phyloP scores from a whole-genome alignment of 2,113 vertebrate genomes.

The Siniperca chuatsi region DNA sequence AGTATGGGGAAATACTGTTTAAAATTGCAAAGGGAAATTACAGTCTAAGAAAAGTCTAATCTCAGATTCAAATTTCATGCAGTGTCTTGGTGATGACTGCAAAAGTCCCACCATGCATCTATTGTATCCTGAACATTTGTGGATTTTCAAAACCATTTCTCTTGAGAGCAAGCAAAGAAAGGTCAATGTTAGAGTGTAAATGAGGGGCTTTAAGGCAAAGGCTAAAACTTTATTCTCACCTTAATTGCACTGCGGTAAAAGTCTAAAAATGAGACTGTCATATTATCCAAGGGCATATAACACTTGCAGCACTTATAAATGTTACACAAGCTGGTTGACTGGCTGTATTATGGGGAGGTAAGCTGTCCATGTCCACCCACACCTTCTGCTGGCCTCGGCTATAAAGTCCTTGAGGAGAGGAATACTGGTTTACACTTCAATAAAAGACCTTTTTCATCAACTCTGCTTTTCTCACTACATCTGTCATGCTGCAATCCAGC shows the following conservation, averaged over 20 bases:
- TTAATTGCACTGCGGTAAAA: constrained; percentile 52
- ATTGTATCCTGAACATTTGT: neutral
- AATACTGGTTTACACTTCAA: constrained; percentile 66
- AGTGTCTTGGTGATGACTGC: neutral
- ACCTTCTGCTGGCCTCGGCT: constrained; percentile 54
- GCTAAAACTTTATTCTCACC: constrained; percentile 15
- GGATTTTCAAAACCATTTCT: constrained; percentile 8
- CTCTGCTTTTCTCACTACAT: constrained; percentile 45
- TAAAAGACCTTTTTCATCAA: constrained; percentile 71
- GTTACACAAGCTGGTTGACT: constrained; percentile 58
- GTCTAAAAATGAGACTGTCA: constrained; percentile 37
- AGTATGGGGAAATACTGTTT: neutral
- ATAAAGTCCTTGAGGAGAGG: constrained; percentile 58
- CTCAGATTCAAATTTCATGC: neutral
- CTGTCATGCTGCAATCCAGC: constrained; percentile 27
- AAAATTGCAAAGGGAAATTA: neutral
- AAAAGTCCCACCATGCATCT: neutral
- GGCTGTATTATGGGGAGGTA: constrained; percentile 42
- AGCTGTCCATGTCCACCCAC: constrained; percentile 62
- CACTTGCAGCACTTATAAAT: constrained; percentile 55
- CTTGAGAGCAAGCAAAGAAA: neutral
- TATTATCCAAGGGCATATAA: constrained; percentile 56
- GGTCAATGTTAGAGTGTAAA: constrained; percentile 12
- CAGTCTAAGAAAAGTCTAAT: neutral
- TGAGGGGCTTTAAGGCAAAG: constrained; percentile 28